A percentile compares a stretch with the other conserved stretches of the same genome.
These are phyloP conservation scores for Oxyura jamaicensis DNA, from an alignment of 2,113 vertebrate species.

Conservation along the genomic window DNA sequence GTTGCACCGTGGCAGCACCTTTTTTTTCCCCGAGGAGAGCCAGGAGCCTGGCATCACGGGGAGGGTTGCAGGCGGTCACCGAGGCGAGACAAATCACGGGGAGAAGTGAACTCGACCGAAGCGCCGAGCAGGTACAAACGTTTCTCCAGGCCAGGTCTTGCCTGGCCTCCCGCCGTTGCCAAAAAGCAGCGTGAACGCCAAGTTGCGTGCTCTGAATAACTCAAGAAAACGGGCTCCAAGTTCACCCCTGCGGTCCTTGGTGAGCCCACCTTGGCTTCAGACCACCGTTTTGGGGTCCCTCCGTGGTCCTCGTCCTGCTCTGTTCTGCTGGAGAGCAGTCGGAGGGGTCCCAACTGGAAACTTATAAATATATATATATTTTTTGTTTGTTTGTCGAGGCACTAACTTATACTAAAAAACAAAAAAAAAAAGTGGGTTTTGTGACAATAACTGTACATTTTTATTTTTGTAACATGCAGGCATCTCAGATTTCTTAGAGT, in stretches of 20 bases:
- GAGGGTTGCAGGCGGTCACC: background rate
- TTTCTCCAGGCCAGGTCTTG: slow-evolving; percentile 14
- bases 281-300: background rate
- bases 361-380: background rate
- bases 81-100: background rate
- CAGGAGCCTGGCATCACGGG: background rate
- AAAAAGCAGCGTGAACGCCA: background rate
- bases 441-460: slow-evolving; percentile 30
- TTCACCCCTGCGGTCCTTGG: background rate
- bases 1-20: background rate
- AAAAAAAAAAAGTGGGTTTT: background rate
- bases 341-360: slow-evolving; percentile 13
- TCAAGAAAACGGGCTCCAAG: background rate
- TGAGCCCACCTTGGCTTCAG: background rate
- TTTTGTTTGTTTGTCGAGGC: slow-evolving; percentile 12
- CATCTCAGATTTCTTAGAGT: slow-evolving; percentile 6
- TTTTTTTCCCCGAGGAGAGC: background rate
- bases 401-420: slow-evolving; percentile 53
- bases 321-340: background rate
- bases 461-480: slow-evolving; percentile 67
- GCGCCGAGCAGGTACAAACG: background rate
- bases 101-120: background rate
- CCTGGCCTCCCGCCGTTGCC: background rate
- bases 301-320: background rate
- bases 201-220: slow-evolving; percentile 28